Percentiles rank a stretch among this genome's conserved stretches.
These are phyloP conservation scores for Parazoanthus atlanticus DNA, from an alignment of 92 coral and sea anemone species.

Conservation along the genomic window DNA sequence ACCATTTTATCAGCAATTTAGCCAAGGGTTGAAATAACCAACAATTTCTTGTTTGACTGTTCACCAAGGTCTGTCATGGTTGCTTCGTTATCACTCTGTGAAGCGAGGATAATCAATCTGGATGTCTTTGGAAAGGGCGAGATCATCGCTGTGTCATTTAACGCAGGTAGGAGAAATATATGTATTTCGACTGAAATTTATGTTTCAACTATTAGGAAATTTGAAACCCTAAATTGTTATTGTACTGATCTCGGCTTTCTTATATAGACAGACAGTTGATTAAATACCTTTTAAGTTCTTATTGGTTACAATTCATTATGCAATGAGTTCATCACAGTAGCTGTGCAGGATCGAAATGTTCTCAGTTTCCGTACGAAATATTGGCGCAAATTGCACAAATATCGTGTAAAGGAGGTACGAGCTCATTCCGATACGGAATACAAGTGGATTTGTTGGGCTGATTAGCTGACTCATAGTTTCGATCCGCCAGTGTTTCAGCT, in stretches of 20 bases:
- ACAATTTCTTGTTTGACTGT: background rate
- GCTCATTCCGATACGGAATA: background rate
- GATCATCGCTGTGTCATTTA: slow-evolving; percentile 3
- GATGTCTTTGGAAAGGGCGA: slow-evolving; percentile 15
- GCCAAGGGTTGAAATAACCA: background rate
- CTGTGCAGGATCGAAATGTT: background rate
- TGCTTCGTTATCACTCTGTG: slow-evolving; percentile 14
- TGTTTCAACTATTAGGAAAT: background rate
- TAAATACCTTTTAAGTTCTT: background rate
- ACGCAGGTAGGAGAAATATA: background rate
- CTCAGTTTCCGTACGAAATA: background rate
- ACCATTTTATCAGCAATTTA: no score
- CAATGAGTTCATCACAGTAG: background rate
- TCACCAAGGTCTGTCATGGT: slow-evolving; percentile 20
- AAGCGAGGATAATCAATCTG: background rate
- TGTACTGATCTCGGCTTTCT: background rate
- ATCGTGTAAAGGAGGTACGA: background rate
- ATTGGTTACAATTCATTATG: background rate
- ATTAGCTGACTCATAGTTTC: background rate
- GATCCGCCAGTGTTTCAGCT: background rate
- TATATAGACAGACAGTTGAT: no score
- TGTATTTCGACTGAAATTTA: background rate
- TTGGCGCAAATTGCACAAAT: background rate
- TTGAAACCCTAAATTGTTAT: background rate
- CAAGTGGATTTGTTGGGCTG: background rate